Evolutionary conservation across 1,140 invertebrate species (phyloP).

Genomic region (Calycopis cecrops): DNA sequence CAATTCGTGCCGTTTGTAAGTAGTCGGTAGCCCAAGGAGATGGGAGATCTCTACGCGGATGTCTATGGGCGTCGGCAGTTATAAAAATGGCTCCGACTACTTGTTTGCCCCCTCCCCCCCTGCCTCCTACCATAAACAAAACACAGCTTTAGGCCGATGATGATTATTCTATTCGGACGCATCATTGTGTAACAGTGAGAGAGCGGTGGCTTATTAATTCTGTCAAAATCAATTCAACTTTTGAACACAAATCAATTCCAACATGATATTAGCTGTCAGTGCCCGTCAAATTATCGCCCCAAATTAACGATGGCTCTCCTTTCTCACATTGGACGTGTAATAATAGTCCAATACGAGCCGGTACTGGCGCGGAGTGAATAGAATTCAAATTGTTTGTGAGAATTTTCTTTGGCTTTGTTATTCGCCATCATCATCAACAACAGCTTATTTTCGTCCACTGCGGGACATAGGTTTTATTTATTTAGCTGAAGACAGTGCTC

Average conservation of each 20-base stretch:
- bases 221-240: slow-evolving; percentile 71
- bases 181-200: slow-evolving; percentile 30
- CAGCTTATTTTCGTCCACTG: no score
- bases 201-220: slow-evolving; percentile 70
- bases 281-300: slow-evolving; percentile 63
- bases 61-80: no score
- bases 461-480: no score
- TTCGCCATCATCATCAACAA: no score
- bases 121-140: no score
- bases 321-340: slow-evolving; percentile 47
- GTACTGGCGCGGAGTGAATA: neutral
- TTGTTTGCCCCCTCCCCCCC: no score
- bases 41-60: no score
- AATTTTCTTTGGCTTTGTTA: slow-evolving; percentile 1
- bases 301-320: slow-evolving; percentile 54
- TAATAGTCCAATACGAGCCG: slow-evolving; percentile 4
- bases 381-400: neutral
- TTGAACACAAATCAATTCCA: slow-evolving; percentile 73
- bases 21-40: no score
- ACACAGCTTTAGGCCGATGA: neutral
- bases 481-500: no score
- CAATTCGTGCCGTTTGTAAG: no score
- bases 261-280: slow-evolving; percentile 69
- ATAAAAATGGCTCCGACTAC: no score
- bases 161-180: slow-evolving; percentile 27